Conservation (phyloP, 2,113 vertebrate genomes). For the Piliocolobus tephrosceles region DNA sequence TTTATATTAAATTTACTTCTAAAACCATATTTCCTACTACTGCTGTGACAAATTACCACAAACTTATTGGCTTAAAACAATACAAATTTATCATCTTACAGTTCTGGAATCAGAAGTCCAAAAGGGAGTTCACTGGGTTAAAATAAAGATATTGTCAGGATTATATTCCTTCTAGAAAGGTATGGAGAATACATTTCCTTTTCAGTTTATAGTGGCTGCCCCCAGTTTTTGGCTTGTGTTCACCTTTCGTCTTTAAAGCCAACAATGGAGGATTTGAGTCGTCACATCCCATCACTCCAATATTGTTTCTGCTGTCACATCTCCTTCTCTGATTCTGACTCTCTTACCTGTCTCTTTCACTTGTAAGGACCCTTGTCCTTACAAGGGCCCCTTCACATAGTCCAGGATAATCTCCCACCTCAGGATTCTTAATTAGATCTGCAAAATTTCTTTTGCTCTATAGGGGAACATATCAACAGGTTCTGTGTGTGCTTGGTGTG, state of each 20-base stretch:
- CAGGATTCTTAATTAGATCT: neutral
- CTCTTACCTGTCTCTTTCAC: neutral
- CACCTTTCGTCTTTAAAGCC: neutral
- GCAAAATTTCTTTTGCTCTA: neutral
- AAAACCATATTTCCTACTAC: neutral
- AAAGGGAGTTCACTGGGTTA: neutral
- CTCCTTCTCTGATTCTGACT: neutral
- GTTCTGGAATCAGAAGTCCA: neutral
- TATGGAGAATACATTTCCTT: neutral
- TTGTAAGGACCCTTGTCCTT: neutral
- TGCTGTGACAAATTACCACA: neutral
- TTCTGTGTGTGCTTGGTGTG: neutral
- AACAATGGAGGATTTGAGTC: neutral
- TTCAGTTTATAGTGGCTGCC: neutral
- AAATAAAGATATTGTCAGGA: neutral
- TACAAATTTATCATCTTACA: neutral
- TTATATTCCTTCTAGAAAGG: neutral
- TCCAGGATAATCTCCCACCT: neutral
- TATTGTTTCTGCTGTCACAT: neutral
- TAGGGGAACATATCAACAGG: neutral
- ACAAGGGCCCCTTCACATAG: neutral
- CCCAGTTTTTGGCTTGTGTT: neutral
- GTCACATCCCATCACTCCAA: neutral
- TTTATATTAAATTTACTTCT: neutral
- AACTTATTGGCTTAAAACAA: neutral